These are phyloP conservation scores for Pristiophorus japonicus DNA, from an alignment of 2,113 vertebrate species.

Conservation along the genomic window DNA sequence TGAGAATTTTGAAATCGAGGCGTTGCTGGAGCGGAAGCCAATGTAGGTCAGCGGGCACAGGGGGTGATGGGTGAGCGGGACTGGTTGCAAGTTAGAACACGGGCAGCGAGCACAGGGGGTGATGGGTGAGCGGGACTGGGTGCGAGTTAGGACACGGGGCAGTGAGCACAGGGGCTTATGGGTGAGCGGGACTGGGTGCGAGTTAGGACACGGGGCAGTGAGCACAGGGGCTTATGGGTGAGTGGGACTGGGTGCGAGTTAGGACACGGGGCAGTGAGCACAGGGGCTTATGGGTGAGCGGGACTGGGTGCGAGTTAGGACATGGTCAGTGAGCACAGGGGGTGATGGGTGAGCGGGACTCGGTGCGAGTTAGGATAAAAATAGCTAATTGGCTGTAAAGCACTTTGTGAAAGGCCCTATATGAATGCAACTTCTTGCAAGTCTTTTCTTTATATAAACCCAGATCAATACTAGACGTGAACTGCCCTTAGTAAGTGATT, in stretches of 20 bases:
- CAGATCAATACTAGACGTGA: background rate
- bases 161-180: background rate
- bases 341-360: background rate
- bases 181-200: too few relatives aligned
- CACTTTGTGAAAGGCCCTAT: background rate
- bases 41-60: background rate
- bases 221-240: background rate
- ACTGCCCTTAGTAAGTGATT: slow-evolving; percentile 4
- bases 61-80: background rate
- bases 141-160: too few relatives aligned
- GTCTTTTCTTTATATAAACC: background rate
- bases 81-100: background rate
- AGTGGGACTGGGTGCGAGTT: too few relatives aligned
- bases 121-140: too few relatives aligned
- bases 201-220: too few relatives aligned
- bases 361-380: background rate
- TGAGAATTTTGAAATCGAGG: background rate
- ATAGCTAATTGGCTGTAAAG: background rate
- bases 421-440: background rate
- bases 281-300: background rate
- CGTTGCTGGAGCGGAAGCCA: background rate
- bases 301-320: too few relatives aligned
- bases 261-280: background rate
- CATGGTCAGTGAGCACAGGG: background rate
- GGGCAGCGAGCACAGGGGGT: background rate